Base-by-base conservation (phyloP, 2,113 vertebrate species). In the Neodon shergylaensis region DNA sequence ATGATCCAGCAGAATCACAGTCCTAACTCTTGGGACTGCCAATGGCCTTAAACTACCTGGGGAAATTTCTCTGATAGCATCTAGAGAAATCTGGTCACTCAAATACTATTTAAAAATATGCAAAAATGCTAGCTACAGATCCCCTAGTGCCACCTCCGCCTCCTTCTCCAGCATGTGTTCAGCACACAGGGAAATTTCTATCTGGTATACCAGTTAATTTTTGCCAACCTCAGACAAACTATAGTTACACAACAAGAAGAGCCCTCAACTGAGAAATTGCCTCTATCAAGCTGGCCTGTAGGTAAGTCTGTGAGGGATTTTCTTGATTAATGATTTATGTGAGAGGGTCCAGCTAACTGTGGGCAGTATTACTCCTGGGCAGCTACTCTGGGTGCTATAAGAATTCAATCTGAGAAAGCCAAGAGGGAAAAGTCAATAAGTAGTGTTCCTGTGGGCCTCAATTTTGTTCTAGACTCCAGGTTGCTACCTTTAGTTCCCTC, bases 81-180 rank as follows among this genome's bases (percentile, higher is more conserved):
- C 2, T 33, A 87, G 49, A 95, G 65, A 77, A 87, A 81, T 1
- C 33, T 31, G 83, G 81, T 72, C 4, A 88, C 47, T 78, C 21
- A 8, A 85, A 79, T 33, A 47, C 83, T 89, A 72, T 39, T 42
- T 2, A 76, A 65, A 72, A 72, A 10, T 13, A 63, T 66, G 82
- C 95, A 44, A 91, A 93, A 86, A 84, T 93, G 68, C 44, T 83
- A 78, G 47, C 33, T 82, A 86, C 58, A 89, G 73, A 61, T 39
- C 33, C 74, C 42, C 52, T 22, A 7, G n/a, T 52, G 61, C 68
- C 31, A 14, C 19, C 22, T 49, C 52, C 24, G 0, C n/a, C 11
- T 0, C 36, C 31, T 47, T 88, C 14, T 84, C 65, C 1, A 83
- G 39, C 1, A 73, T 24, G 4, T 21, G 61, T 31, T 74, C 17